Conservation (phyloP, 2,797 vertebrate genomes). For the Chelonia mydas region DNA sequence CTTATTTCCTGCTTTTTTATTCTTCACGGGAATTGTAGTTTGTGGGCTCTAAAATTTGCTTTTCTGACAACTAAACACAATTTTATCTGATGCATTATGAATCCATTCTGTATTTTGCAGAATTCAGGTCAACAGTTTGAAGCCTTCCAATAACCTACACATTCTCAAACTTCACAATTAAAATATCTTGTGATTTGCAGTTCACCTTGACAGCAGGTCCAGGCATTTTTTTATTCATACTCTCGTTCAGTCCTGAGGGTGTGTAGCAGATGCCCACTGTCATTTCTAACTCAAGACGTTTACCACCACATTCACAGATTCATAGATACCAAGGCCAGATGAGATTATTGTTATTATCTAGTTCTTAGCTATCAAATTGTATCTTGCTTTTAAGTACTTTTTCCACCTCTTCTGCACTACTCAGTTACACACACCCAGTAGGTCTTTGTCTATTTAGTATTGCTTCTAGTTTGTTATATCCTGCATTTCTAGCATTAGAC, state of each 20-base stretch:
- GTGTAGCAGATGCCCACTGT: not conserved
- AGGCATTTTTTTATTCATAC: not conserved
- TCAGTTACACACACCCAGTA: not conserved
- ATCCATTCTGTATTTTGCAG: not conserved
- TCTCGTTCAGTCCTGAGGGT: not conserved
- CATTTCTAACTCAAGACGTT: not conserved
- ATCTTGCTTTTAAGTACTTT: not conserved
- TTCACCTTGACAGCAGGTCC: not conserved
- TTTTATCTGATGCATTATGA: not conserved
- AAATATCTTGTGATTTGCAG: not conserved
- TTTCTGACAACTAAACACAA: not conserved
- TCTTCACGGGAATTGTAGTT: not conserved
- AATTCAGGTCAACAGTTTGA: not conserved
- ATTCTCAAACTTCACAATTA: not conserved
- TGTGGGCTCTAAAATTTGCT: not conserved
- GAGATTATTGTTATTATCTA: no score
- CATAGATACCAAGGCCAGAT: no score
- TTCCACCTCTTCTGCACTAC: not conserved
- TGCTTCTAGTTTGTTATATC: not conserved
- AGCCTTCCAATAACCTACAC: not conserved
- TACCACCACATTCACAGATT: not conserved
- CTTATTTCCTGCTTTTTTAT: not conserved
- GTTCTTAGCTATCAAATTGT: not conserved
- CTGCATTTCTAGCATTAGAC: rapidly evolving
- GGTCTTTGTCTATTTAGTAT: not conserved